Evolutionary conservation across 2,888 invertebrate species (phyloP).

Genomic region (Tinea semifulvella): DNA sequence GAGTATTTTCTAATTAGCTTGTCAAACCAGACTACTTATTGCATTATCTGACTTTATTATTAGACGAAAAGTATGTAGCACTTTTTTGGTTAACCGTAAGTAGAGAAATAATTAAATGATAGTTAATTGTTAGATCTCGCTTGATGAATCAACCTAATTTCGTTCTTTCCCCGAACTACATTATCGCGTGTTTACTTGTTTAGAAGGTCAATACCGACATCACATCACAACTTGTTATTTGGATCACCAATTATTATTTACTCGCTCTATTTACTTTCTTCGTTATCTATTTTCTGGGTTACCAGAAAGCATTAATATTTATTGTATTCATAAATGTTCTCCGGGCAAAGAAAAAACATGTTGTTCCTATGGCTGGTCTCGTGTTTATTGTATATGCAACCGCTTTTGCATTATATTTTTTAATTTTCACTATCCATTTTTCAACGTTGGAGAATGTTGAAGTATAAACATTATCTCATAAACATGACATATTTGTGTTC

Average conservation of each 20-base stretch:
- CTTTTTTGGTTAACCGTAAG: constrained; percentile 5
- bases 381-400: background rate
- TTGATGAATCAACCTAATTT: constrained; percentile 11
- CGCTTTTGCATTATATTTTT: background rate
- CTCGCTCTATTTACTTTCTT: constrained; percentile 52
- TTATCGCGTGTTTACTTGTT: constrained; percentile 11
- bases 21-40: background rate
- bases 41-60: background rate
- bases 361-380: too few species aligned
- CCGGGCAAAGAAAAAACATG: background rate
- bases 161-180: background rate
- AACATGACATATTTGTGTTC: too few species aligned
- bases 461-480: too few species aligned
- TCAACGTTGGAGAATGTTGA: too few species aligned
- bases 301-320: constrained; percentile 25
- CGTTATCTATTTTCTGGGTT: constrained; percentile 53
- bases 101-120: background rate
- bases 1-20: background rate
- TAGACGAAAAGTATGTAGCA: too few species aligned
- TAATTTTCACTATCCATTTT: constrained; percentile 5
- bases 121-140: background rate
- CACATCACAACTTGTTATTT: constrained; percentile 45
- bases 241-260: constrained; percentile 47
- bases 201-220: constrained; percentile 50
- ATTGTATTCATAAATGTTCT: constrained; percentile 5